A percentile compares a stretch with the other conserved stretches of the same genome.
Evolutionary conservation across 2,797 vertebrate species (phyloP).

Genomic region (Apogon hyalosoma): DNA sequence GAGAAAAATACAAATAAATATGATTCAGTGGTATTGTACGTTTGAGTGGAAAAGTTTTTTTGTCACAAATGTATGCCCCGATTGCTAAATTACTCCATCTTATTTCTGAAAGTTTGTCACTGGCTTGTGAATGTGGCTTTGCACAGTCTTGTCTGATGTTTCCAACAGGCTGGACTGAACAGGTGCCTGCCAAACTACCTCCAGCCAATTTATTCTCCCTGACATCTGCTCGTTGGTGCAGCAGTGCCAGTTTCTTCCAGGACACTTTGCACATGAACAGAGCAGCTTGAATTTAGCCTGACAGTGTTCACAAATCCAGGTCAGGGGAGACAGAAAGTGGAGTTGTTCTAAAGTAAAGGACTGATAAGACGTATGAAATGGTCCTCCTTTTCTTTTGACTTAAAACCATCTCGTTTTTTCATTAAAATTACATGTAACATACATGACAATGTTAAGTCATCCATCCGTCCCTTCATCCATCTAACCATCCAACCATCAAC

Average conservation of each 20-base stretch:
- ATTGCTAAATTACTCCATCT: slow-evolving; percentile 32
- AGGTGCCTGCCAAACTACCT: slow-evolving; percentile 70
- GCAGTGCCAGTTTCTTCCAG: slow-evolving; percentile 57
- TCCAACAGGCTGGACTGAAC: slow-evolving; percentile 63
- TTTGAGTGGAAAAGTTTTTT: slow-evolving; percentile 39
- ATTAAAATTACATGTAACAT: no score
- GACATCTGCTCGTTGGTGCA: slow-evolving; percentile 69
- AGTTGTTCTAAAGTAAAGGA: slow-evolving; percentile 20
- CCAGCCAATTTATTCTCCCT: slow-evolving; percentile 72
- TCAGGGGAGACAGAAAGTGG: slow-evolving; percentile 42
- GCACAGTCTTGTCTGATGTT: slow-evolving; percentile 59
- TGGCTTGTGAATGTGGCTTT: slow-evolving; percentile 44
- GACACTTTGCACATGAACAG: slow-evolving; percentile 50
- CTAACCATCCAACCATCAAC: no score
- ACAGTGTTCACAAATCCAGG: slow-evolving; percentile 49
- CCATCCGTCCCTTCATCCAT: no score
- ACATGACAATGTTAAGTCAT: no score
- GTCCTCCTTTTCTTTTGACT: slow-evolving; percentile 6
- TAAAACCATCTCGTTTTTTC: no score
- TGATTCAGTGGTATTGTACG: slow-evolving; percentile 1
- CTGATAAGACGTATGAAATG: slow-evolving; percentile 22
- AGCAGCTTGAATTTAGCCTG: slow-evolving; percentile 53
- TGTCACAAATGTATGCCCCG: slow-evolving; percentile 16
- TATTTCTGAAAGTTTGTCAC: slow-evolving; percentile 43
- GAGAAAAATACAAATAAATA: no score